Percentiles rank a stretch among this genome's conserved stretches.
Evolutionary conservation across 2,888 invertebrate species (phyloP).

Genomic region (Parapristionchus giblindavisi): DNA sequence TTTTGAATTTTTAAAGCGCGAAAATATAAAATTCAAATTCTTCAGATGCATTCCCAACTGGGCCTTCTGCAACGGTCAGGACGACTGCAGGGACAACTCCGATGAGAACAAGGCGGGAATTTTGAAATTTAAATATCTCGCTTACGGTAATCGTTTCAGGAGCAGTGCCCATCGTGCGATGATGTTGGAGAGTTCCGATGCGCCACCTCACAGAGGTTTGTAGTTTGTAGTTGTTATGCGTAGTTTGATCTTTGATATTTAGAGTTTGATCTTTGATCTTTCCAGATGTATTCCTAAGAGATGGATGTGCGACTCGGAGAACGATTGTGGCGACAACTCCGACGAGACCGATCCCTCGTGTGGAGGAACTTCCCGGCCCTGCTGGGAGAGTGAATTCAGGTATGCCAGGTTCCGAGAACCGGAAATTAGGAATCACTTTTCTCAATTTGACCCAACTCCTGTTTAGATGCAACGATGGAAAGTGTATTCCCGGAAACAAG

Average conservation of each 20-base stretch:
- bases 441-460: background rate
- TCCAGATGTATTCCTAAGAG: constrained; percentile 80
- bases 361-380: constrained; percentile 78
- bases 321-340: constrained; percentile 91
- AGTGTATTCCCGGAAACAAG: constrained; percentile 93
- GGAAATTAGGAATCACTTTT: background rate
- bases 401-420: background rate
- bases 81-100: constrained; percentile 86
- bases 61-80: constrained; percentile 97
- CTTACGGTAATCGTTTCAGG: constrained; percentile 28
- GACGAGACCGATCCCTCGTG: constrained; percentile 75
- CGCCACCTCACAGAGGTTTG: constrained; percentile 54
- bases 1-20: too few species aligned
- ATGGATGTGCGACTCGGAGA: constrained; percentile 75
- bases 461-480: constrained; percentile 75
- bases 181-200: constrained; percentile 90
- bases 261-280: constrained; percentile 17
- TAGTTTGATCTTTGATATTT: background rate
- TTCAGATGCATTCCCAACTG: constrained; percentile 84
- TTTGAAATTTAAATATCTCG: background rate
- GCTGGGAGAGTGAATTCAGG: constrained; percentile 70
- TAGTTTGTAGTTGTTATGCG: background rate
- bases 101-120: constrained; percentile 77
- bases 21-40: too few species aligned
- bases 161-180: constrained; percentile 80